phyloP scores from a whole-genome alignment of 2,797 vertebrate genomes.

The Platyrinchus mystaceus region DNA sequence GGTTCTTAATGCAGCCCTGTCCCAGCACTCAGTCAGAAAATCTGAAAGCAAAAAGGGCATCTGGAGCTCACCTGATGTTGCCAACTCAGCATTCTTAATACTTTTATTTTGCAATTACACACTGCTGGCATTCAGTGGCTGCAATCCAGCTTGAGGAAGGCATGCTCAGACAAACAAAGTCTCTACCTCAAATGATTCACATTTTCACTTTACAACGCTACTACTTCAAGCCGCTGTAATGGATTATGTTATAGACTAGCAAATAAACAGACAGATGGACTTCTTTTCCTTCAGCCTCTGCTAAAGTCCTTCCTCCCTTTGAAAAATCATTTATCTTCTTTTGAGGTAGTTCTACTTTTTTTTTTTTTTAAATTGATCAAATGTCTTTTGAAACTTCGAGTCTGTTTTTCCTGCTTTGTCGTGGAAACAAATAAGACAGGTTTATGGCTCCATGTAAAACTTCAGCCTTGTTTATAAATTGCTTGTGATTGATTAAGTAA shows the following conservation, averaged over 20 bases:
- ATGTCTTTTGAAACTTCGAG: conserved; percentile 50
- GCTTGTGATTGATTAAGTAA: conserved; percentile 80
- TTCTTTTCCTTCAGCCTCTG: not conserved
- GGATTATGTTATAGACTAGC: not conserved
- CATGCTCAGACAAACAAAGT: not conserved
- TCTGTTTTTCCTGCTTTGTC: conserved; percentile 55
- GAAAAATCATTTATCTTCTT: not conserved
- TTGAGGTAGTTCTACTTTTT: not conserved
- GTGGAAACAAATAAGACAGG: conserved; percentile 66
- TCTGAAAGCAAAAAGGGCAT: not conserved
- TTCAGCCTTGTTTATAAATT: conserved; percentile 78
- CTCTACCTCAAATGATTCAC: not conserved
- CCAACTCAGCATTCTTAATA: not conserved
- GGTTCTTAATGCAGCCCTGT: not conserved
- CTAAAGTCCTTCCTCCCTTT: not conserved
- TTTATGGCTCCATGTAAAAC: conserved; percentile 71
- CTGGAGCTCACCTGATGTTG: not conserved
- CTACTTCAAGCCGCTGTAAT: not conserved
- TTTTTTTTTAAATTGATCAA: conserved; percentile 58
- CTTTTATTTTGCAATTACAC: not conserved
- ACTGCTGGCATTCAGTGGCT: not conserved
- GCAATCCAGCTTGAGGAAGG: not conserved
- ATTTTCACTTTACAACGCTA: not conserved
- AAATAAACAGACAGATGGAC: not conserved
- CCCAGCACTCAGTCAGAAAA: not conserved